These are phyloP conservation scores for Manis pentadactyla DNA, from an alignment of 2,797 vertebrate genomes.

Conservation along the genomic window DNA sequence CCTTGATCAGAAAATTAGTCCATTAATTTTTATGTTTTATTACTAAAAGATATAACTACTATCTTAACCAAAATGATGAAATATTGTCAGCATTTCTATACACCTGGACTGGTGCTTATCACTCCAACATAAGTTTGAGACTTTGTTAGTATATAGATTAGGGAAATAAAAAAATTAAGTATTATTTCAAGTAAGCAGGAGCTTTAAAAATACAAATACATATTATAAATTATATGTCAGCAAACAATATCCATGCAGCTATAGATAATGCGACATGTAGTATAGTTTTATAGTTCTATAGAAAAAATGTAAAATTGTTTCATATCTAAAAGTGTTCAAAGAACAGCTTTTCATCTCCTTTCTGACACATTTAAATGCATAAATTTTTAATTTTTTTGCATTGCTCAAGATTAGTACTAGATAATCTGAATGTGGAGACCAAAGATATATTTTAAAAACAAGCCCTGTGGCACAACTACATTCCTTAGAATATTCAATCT, in stretches of 20 bases:
- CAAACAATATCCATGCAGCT: neutral
- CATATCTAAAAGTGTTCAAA: neutral
- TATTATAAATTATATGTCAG: neutral
- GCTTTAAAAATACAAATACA: neutral
- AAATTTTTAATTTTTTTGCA: neutral
- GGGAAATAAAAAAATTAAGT: neutral
- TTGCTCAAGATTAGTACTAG: neutral
- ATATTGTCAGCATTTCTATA: neutral
- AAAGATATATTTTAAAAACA: neutral
- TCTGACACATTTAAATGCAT: neutral
- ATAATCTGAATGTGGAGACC: neutral
- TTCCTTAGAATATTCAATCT: neutral
- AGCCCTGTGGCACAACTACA: neutral
- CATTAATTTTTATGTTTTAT: neutral
- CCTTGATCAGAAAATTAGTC: neutral
- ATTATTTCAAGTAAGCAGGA: neutral
- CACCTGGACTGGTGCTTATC: neutral
- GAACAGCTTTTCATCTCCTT: neutral
- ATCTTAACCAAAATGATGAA: neutral
- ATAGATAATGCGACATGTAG: neutral
- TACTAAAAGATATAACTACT: neutral
- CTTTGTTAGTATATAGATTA: neutral
- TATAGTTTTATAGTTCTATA: neutral
- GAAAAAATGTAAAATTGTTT: constrained; percentile 24
- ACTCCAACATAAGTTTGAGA: neutral